These are phyloP conservation scores for Penaeus indicus DNA, from an alignment of 1,140 invertebrate genomes.

Conservation along the genomic window DNA sequence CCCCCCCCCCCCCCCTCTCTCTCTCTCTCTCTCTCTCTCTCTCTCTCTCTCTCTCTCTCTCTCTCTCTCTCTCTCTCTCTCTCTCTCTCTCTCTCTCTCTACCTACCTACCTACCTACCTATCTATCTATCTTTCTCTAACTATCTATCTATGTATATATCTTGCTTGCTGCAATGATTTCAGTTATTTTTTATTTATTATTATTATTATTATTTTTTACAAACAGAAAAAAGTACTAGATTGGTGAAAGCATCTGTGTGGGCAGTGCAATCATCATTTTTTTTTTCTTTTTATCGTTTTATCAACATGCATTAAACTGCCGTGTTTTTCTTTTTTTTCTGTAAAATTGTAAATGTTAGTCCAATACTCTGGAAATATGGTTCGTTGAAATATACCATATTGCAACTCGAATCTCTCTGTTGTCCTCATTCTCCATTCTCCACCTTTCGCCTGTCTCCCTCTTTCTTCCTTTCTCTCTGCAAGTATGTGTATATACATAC, in stretches of 20 bases:
- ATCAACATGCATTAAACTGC: too few relatives aligned
- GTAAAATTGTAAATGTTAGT: not conserved
- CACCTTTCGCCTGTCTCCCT: not conserved
- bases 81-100: too few relatives aligned
- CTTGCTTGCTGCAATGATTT: too few relatives aligned
- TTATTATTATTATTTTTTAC: not conserved
- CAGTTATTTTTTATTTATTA: conserved; percentile 7
- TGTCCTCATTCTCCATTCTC: not conserved
- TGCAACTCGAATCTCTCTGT: not conserved
- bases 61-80: too few relatives aligned
- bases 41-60: too few relatives aligned
- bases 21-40: too few relatives aligned
- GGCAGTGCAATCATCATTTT: too few relatives aligned
- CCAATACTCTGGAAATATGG: not conserved
- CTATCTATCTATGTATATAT: conserved; percentile 14
- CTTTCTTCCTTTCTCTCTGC: not conserved
- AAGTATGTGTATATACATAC: not conserved
- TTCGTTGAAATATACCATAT: not conserved
- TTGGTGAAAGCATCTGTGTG: too few relatives aligned
- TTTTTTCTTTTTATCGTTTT: too few relatives aligned
- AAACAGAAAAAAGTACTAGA: too few relatives aligned
- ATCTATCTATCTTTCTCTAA: not conserved
- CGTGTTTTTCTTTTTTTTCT: too few relatives aligned
- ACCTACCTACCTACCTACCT: not conserved
- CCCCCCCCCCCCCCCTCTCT: not conserved